Percentiles rank a stretch among this genome's conserved stretches.
Conservation (phyloP, 2,888 invertebrate genomes). For the Drosophila setosimentum region DNA sequence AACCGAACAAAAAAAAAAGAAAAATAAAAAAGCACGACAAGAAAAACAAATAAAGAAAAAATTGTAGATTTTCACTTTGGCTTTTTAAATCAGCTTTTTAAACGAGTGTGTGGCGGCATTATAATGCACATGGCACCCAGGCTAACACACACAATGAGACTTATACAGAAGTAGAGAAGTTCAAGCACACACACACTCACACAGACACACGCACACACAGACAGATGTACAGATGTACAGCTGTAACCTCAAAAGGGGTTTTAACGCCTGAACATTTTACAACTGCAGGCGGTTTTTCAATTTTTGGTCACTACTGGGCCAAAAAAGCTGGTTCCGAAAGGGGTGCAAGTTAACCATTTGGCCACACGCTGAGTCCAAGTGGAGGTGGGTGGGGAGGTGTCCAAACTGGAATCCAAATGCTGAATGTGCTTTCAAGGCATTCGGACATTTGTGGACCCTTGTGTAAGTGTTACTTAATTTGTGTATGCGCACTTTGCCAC, state of each 20-base stretch:
- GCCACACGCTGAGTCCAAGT: constrained; percentile 56
- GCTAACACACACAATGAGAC: not conserved
- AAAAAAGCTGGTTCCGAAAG: constrained; percentile 49
- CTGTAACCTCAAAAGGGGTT: constrained; percentile 78
- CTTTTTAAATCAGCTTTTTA: constrained; percentile 77
- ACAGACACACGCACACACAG: constrained; percentile 11
- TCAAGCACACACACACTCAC: not conserved
- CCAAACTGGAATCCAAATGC: constrained; percentile 71
- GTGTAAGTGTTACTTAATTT: constrained; percentile 80
- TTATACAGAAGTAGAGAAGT: not conserved
- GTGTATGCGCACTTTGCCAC: constrained; percentile 66
- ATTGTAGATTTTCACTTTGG: constrained; percentile 69
- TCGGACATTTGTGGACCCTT: constrained; percentile 27
- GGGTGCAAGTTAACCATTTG: constrained; percentile 38
- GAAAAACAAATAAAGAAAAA: constrained; percentile 5
- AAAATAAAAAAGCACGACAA: not conserved
- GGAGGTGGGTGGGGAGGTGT: constrained; percentile 31
- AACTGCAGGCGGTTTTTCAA: constrained; percentile 82
- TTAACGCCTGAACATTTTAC: constrained; percentile 81
- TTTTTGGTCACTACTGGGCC: constrained; percentile 67
- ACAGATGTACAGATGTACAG: constrained; percentile 5
- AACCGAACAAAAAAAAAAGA: not conserved
- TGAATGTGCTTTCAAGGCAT: constrained; percentile 42
- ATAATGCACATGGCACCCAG: constrained; percentile 42
- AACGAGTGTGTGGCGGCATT: constrained; percentile 58